Percentiles rank a stretch among this genome's conserved stretches.
These are phyloP conservation scores for Macrophya annulata DNA, from an alignment of 2,888 invertebrate species.

Conservation along the genomic window DNA sequence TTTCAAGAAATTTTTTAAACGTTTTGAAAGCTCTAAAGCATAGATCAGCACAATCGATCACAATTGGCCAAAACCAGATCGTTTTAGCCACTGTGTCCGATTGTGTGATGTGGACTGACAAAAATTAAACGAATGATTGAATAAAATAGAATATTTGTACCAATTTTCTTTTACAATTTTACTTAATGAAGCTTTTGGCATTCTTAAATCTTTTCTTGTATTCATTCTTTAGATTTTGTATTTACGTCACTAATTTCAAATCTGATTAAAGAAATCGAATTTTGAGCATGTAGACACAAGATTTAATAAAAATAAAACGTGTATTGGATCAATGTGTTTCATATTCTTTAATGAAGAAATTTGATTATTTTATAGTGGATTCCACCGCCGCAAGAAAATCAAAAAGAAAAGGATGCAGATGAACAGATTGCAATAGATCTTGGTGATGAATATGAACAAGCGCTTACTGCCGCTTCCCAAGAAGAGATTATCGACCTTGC, in stretches of 20 bases:
- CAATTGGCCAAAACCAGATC: too few species aligned
- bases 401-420: conserved; percentile 89
- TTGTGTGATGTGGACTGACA: too few species aligned
- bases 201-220: background rate
- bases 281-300: background rate
- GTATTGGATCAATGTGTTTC: background rate
- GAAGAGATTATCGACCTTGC: conserved; percentile 99
- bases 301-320: background rate
- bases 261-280: too few species aligned
- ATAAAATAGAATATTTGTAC: too few species aligned
- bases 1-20: background rate
- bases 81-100: too few species aligned
- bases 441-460: conserved; percentile 96
- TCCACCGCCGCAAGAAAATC: conserved; percentile 87
- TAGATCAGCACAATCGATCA: background rate
- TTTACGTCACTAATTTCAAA: too few species aligned
- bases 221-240: background rate
- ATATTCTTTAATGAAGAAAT: background rate
- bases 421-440: conserved; percentile 96
- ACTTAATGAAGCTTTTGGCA: background rate
- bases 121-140: too few species aligned
- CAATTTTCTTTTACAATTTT: too few species aligned
- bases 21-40: background rate
- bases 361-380: conserved; percentile 85
- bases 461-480: conserved; percentile 93